A percentile compares a stretch with the other conserved stretches of the same genome.
These are phyloP conservation scores for Centroberyx gerrardi DNA, from an alignment of 2,797 vertebrate species.

Conservation along the genomic window DNA sequence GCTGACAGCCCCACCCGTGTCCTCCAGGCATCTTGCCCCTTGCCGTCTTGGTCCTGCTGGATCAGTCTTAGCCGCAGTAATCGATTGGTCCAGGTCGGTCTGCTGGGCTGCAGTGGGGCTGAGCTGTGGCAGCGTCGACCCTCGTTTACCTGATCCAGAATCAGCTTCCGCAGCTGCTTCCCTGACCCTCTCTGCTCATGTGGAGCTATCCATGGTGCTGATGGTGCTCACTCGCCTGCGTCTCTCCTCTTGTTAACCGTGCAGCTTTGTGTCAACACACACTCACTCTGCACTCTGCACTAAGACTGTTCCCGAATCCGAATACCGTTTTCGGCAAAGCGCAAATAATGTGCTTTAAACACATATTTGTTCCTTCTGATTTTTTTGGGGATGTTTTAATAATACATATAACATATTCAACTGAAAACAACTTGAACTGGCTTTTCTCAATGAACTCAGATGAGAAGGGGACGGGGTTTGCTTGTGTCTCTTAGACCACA, in stretches of 20 bases:
- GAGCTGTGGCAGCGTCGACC: constrained; percentile 4
- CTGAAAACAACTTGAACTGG: too few relatives aligned
- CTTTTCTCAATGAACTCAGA: too few relatives aligned
- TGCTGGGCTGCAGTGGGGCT: not conserved
- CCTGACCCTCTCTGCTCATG: not conserved
- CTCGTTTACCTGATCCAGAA: constrained; percentile 29
- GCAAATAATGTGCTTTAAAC: too few relatives aligned
- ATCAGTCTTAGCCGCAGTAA: constrained; percentile 27
- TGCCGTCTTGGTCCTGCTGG: constrained; percentile 16
- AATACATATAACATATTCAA: too few relatives aligned
- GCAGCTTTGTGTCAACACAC: too few relatives aligned
- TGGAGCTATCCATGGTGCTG: not conserved
- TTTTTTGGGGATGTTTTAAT: too few relatives aligned
- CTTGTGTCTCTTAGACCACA: too few relatives aligned
- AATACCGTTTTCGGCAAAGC: too few relatives aligned
- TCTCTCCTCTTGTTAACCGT: not conserved
- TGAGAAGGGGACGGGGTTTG: too few relatives aligned
- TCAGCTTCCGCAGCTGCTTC: constrained; percentile 4
- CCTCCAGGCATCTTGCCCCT: not conserved
- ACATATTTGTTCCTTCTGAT: too few relatives aligned
- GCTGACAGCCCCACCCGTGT: constrained; percentile 14
- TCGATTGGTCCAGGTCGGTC: constrained; percentile 21
- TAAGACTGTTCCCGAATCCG: too few relatives aligned
- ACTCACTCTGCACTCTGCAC: too few relatives aligned
- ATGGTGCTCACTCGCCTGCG: not conserved